Evolutionary conservation across 2,888 invertebrate genomes (phyloP).

Genomic region (Cecidostiba fungosa): DNA sequence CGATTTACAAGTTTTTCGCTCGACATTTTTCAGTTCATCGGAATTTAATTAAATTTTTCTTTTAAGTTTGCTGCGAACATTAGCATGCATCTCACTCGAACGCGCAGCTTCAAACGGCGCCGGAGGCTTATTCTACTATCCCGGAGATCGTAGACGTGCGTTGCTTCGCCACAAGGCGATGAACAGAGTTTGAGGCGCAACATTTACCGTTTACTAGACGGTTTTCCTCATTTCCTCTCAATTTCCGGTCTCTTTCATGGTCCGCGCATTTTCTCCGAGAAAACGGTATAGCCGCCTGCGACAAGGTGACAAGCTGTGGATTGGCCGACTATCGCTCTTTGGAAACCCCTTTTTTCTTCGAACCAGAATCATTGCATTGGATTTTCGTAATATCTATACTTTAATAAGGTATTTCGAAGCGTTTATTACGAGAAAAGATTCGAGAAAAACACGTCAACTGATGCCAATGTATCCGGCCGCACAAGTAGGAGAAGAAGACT

Average conservation of each 20-base stretch:
- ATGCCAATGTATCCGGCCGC: slow-evolving; percentile 56
- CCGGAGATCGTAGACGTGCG: not conserved
- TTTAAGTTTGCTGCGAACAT: not conserved
- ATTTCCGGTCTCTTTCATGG: slow-evolving; percentile 68
- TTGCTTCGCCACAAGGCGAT: not conserved
- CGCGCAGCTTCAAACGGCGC: not conserved
- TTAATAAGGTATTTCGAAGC: no score
- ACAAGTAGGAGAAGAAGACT: slow-evolving; percentile 54
- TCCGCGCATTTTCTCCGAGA: not conserved
- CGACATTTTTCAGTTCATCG: no score
- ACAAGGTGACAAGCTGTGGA: slow-evolving; percentile 40
- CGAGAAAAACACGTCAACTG: not conserved
- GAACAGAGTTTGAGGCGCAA: slow-evolving; percentile 16
- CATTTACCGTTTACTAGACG: slow-evolving; percentile 49
- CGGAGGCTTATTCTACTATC: not conserved
- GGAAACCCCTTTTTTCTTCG: not conserved
- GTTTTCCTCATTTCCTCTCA: slow-evolving; percentile 71
- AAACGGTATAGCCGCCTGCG: not conserved
- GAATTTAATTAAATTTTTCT: not conserved
- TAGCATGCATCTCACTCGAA: not conserved
- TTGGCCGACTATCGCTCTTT: not conserved
- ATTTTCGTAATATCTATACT: not conserved
- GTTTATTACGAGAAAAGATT: not conserved
- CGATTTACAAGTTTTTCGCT: no score
- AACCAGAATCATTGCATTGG: not conserved